Base-by-base conservation (phyloP, 2,797 vertebrate species). In the Lithobates sylvaticus region DNA sequence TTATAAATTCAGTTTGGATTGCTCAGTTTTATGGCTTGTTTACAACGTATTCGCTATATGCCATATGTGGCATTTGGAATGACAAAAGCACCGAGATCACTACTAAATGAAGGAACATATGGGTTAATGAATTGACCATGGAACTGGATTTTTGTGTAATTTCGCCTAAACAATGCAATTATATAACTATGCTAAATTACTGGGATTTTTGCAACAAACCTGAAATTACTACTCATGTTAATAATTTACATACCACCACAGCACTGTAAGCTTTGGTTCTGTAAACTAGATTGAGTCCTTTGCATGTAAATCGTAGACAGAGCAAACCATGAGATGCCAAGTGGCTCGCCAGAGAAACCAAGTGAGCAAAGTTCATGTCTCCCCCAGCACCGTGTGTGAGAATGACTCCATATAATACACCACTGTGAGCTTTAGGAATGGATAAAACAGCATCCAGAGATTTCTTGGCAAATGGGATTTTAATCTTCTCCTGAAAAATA, bases 361-460 rank as follows among this genome's bases (percentile, higher is more conserved):
- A 91, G 1, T 96, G 96, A 88, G 86, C 95, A 88, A 95, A 94
- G 93, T 97, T 96, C 97, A 97, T 97, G 90, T 98, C 97, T 90
- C 97, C 98, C 18, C 97, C 97, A 0, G 97, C 97, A 74, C 97
- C 97, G 42, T 98, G 97, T 10, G 97, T 98, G 70, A 99, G 94
- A 61, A 98, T 91, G 23, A 99, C 90, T 10, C 94, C 96, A 0
- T 95, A 93, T 4, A 76, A 89, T 42, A 91, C 86, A 27, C 79
- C 90, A 61, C 88, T 88, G 34, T 79, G 8, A 0, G 88, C 72
- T 39, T 74, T 89, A 67, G 97, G 97, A 44, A 95, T 86, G 68
- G 95, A 94, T 89, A 97, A 86, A 16, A 92, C 81, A 0, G 95
- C 97, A 84, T 96, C 96, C 71, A 99, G 92, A 10, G 77, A 82